Conservation (phyloP, 2,113 vertebrate genomes). For the Nyctibius bracteatus region DNA sequence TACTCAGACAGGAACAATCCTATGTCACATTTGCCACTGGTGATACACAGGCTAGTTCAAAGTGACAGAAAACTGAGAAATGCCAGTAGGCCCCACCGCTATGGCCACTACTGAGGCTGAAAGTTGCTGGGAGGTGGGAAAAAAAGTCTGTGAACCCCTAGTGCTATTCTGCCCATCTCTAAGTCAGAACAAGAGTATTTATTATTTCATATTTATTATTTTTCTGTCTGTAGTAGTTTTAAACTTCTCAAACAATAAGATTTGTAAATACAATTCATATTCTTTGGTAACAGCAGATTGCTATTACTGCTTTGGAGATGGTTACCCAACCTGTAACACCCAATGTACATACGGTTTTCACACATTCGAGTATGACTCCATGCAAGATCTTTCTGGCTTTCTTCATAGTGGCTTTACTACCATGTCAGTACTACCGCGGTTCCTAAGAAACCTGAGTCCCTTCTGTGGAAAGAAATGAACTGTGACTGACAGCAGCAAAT, state of each 20-base stretch:
- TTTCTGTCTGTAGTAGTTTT: not conserved
- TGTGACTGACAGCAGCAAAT: not conserved
- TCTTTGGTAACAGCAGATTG: not conserved
- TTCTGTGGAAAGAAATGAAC: not conserved
- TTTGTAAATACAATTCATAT: not conserved
- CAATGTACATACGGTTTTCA: not conserved
- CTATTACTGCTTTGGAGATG: not conserved
- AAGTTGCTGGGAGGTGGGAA: not conserved
- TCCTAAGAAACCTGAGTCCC: not conserved
- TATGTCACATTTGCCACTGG: not conserved
- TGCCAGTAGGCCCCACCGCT: not conserved
- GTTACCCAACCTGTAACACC: not conserved
- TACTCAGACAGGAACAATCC: not conserved
- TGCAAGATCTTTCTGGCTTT: not conserved
- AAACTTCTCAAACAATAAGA: not conserved
- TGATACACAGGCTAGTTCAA: not conserved
- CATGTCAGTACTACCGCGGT: accelerated
- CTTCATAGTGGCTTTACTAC: not conserved
- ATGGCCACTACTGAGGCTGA: not conserved
- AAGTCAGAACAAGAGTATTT: not conserved
- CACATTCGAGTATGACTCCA: not conserved
- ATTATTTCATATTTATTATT: not conserved
- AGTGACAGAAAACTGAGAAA: not conserved
- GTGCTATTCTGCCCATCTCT: not conserved
- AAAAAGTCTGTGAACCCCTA: not conserved